Evolutionary conservation across 1,140 invertebrate genomes (phyloP).

Genomic region (Drosophila bocqueti): DNA sequence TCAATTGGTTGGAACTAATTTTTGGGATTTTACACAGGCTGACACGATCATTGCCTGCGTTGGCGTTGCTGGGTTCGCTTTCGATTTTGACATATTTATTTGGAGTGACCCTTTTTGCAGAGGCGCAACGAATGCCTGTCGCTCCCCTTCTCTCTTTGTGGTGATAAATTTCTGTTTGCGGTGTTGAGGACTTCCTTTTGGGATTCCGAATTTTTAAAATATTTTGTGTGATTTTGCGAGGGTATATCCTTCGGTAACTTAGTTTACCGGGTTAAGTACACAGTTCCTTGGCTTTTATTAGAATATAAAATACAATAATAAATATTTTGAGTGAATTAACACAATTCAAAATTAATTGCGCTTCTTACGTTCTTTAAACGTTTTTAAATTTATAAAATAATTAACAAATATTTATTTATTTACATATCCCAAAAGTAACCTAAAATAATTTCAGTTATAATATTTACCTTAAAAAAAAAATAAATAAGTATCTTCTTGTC

Average conservation of each 20-base stretch:
- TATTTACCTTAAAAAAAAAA: too few species aligned
- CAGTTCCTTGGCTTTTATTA: too few species aligned
- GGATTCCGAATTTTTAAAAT: background rate
- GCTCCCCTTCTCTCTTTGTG: background rate
- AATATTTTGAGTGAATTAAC: too few species aligned
- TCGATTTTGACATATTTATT: constrained; percentile 79
- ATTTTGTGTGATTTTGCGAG: background rate
- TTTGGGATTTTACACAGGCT: constrained; percentile 21
- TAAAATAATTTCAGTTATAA: too few species aligned
- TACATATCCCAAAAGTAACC: too few species aligned
- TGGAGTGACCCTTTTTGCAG: constrained; percentile 62
- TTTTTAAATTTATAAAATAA: too few species aligned
- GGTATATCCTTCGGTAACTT: too few species aligned
- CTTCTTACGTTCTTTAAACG: too few species aligned
- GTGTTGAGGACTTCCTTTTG: constrained; percentile 52
- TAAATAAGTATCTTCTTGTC: constrained; percentile 1
- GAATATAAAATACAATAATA: too few species aligned
- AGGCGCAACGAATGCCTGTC: constrained; percentile 66
- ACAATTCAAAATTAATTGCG: too few species aligned
- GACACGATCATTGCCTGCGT: constrained; percentile 43
- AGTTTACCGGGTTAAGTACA: too few species aligned
- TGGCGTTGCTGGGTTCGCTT: constrained; percentile 46
- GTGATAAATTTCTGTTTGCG: constrained; percentile 50
- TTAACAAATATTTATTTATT: too few species aligned
- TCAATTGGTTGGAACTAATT: constrained; percentile 76